A percentile compares a stretch with the other conserved stretches of the same genome.
phyloP scores from a whole-genome alignment of 2,113 vertebrate species.

The Gnathonemus longibarbis region DNA sequence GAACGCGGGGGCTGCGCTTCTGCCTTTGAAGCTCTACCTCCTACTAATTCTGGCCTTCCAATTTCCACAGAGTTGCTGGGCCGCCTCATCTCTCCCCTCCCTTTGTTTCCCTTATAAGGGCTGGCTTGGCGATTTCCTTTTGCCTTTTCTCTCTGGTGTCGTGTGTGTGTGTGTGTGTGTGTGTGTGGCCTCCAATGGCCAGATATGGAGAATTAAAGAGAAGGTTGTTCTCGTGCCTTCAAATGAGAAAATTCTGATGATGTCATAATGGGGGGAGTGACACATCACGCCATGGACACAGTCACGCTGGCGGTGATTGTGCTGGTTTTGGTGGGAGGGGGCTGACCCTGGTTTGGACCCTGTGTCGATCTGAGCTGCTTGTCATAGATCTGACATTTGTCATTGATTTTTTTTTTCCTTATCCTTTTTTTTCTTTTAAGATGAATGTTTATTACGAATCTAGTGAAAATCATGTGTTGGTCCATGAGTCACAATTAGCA shows the following conservation, averaged over 20 bases:
- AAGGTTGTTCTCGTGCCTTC: not conserved
- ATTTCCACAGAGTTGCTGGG: conserved; percentile 70
- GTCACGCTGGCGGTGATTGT: not conserved
- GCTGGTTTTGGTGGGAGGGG: not conserved
- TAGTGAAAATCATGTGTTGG: not conserved
- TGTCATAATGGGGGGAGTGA: not conserved
- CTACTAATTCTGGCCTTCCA: conserved; percentile 78
- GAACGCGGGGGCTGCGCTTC: conserved; percentile 70
- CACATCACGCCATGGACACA: not conserved
- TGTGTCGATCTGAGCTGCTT: not conserved
- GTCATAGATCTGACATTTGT: not conserved
- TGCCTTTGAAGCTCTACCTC: conserved; percentile 79
- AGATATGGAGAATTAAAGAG: conserved; percentile 7
- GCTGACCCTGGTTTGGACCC: not conserved
- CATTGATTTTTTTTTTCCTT: not conserved
- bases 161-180: conserved; percentile 15
- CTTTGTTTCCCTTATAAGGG: conserved; percentile 78
- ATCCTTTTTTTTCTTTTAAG: not conserved
- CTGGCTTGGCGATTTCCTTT: conserved; percentile 67
- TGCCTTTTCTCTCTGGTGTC: conserved; percentile 51
- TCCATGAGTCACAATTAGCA: not conserved
- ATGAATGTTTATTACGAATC: not conserved
- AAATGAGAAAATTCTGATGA: not conserved
- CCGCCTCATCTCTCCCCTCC: conserved; percentile 54
- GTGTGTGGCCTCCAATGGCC: not conserved